These are phyloP conservation scores for Varanus salvator DNA, from an alignment of 2,113 vertebrate genomes.

Conservation along the genomic window DNA sequence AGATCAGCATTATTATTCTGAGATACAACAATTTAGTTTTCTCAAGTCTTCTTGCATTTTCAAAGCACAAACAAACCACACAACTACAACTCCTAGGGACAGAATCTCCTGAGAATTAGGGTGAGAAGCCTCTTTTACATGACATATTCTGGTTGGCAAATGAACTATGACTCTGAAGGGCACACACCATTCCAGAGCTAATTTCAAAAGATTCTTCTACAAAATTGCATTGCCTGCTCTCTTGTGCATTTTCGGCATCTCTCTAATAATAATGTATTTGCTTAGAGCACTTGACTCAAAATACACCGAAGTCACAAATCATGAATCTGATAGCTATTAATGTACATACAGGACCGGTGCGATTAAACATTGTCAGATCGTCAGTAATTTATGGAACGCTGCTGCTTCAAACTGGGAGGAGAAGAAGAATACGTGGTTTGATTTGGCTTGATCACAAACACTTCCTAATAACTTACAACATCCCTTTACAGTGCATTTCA, in stretches of 20 bases:
- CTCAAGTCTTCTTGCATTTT: constrained; percentile 13
- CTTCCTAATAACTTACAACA: constrained; percentile 60
- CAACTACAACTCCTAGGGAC: constrained; percentile 24
- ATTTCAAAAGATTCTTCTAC: constrained; percentile 58
- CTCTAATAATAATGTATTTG: constrained; percentile 68
- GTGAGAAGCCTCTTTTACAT: constrained; percentile 18
- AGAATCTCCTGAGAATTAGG: not conserved
- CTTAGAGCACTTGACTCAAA: constrained; percentile 73
- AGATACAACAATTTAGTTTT: constrained; percentile 10
- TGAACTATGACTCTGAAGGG: constrained; percentile 48
- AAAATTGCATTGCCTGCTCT: constrained; percentile 69
- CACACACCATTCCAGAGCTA: constrained; percentile 52
- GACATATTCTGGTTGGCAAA: constrained; percentile 49
- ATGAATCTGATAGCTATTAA: constrained; percentile 65
- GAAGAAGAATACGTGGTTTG: constrained; percentile 55
- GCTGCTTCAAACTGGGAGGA: constrained; percentile 47
- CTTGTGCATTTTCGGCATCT: constrained; percentile 67
- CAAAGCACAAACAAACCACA: not conserved
- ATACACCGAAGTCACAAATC: constrained; percentile 68
- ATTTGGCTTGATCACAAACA: constrained; percentile 50
- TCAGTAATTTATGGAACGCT: constrained; percentile 56
- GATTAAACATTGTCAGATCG: constrained; percentile 69
- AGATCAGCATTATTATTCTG: not conserved
- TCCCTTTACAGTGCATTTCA: constrained; percentile 55
- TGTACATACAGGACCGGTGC: constrained; percentile 52